Evolutionary conservation across 2,888 invertebrate genomes (phyloP), one percentile per base, ranked within the genome.

Genomic region (Ypsolopha sequella): DNA sequence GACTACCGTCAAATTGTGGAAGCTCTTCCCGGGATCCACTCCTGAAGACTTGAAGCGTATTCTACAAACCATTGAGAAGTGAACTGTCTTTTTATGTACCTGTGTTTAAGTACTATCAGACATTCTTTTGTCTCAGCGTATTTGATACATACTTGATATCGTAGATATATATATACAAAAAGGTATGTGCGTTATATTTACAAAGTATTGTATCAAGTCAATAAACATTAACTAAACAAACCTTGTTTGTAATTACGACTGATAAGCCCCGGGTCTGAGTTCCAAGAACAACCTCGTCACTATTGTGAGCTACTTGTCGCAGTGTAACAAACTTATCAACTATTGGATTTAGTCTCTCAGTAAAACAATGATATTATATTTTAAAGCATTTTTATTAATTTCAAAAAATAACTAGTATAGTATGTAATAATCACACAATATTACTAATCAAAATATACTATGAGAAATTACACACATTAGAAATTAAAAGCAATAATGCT

Each of bases 381-480:
- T 80, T 76, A 75, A 80, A 81, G 79, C 77, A 65, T 74, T 77
- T 73, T 85, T 80, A 81, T 80, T 84, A 76, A 80, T 79, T 82
- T 82, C 76, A 80, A 84, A 82, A 73, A 81, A 80, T 79, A 81
- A 74, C 80, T 80, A 82, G 73, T 79, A 79, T 72, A 51, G 73
- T 79, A 45, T 46, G 41, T 51, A 77, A 79, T 77, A 77, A 79
- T 77, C 81, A 84, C 80, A 72, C 80, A 70, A 64, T 76, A 77
- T 74, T 70, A 72, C 76, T 78, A 77, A 68, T 75, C 66, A 77
- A 73, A 70, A 76, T 76, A 81, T 70, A 70, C 76, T 80, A 81
- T 80, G 75, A 80, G 73, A 79, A 74, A 76, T 73, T 73, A 81
- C 77, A 77, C 76, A 76, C 76, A 69, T 67, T 69, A 66, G 6